Percentiles rank a stretch among this genome's conserved stretches.
phyloP scores from a whole-genome alignment of 2,797 vertebrate genomes.

The Helostoma temminkii region DNA sequence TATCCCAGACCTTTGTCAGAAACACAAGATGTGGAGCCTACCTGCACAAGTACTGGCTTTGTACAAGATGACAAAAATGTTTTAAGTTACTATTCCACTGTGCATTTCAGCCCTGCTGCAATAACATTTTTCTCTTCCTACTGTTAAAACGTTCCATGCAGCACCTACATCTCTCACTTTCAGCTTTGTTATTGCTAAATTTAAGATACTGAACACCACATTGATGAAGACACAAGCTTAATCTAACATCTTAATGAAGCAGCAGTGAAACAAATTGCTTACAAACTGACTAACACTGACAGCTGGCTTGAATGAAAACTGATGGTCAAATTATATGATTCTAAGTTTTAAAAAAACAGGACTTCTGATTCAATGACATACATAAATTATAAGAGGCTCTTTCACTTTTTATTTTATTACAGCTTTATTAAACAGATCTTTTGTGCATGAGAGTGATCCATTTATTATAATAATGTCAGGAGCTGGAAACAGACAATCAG shows the following conservation, averaged over 20 bases:
- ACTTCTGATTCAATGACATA: too few relatives aligned
- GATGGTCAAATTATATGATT: neutral
- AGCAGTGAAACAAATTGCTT: too few relatives aligned
- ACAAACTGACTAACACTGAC: too few relatives aligned
- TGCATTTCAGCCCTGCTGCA: conserved; percentile 37
- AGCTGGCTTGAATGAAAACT: too few relatives aligned
- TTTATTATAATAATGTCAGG: too few relatives aligned
- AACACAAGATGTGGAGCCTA: neutral
- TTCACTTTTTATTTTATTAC: too few relatives aligned
- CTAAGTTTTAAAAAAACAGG: too few relatives aligned
- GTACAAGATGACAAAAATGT: conserved; percentile 8
- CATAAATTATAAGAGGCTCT: too few relatives aligned
- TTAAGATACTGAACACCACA: conserved; percentile 10
- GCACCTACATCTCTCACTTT: neutral
- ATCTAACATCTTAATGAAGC: neutral
- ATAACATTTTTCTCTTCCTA: conserved; percentile 24
- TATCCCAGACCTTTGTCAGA: neutral
- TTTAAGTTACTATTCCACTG: conserved; percentile 8
- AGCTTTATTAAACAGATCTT: too few relatives aligned
- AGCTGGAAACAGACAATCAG: too few relatives aligned
- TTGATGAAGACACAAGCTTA: neutral
- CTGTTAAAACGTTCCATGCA: conserved; percentile 34
- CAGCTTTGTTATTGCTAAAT: conserved; percentile 1
- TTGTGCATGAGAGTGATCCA: too few relatives aligned
- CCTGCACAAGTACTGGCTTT: neutral